Conservation (phyloP, 2,797 vertebrate species). For the Sebastes kiyomatsui region DNA sequence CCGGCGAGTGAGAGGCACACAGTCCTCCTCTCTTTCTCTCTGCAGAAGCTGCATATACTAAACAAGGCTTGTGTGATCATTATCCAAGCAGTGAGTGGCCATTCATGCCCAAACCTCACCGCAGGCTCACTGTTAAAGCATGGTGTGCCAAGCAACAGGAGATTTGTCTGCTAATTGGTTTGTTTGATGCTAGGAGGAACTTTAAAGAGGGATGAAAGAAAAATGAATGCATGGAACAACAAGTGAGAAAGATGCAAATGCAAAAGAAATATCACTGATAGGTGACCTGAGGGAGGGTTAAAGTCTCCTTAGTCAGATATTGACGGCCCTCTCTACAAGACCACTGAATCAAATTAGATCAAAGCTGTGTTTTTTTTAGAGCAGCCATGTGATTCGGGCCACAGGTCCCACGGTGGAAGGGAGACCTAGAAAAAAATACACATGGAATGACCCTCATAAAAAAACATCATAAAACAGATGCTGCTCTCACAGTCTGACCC, state of each 20-base stretch:
- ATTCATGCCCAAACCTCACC: constrained; percentile 20
- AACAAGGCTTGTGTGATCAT: constrained; percentile 45
- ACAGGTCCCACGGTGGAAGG: constrained; percentile 46
- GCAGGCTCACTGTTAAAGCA: constrained; percentile 15
- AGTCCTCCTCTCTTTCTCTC: constrained; percentile 3
- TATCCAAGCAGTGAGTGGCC: constrained; percentile 37
- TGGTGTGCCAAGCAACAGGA: constrained; percentile 15
- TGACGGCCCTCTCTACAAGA: background rate
- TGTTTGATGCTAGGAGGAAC: constrained; percentile 20
- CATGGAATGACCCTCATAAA: constrained; percentile 15
- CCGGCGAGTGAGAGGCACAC: constrained; percentile 14
- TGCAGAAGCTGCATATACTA: constrained; percentile 28
- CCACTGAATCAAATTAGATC: constrained; percentile 45
- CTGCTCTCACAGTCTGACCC: constrained; percentile 2
- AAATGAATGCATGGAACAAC: background rate
- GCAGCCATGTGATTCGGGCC: constrained; percentile 51
- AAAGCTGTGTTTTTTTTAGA: constrained; percentile 48
- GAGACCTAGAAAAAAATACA: constrained; percentile 57
- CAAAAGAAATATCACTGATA: background rate
- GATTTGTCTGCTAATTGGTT: constrained; percentile 44
- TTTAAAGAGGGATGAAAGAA: background rate
- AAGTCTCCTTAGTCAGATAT: constrained; percentile 1
- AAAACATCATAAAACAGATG: constrained; percentile 20
- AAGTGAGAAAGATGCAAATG: background rate
- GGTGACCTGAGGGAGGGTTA: background rate